These are phyloP conservation scores for Tupiocoris notatus DNA, from an alignment of 2,888 invertebrate species.

Conservation along the genomic window DNA sequence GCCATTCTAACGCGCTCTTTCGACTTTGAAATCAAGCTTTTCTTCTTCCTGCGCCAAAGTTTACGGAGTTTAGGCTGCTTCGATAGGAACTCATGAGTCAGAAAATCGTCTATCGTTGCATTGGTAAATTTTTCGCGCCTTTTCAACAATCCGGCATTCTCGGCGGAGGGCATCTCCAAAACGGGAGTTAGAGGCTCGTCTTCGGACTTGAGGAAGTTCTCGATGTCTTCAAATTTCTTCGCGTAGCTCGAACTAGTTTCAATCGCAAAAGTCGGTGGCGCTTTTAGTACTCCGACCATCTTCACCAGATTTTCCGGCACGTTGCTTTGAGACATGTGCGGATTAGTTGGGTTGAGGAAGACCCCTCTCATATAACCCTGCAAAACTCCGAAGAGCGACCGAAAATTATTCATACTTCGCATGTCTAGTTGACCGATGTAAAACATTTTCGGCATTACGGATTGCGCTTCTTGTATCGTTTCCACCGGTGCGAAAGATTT, in stretches of 20 bases:
- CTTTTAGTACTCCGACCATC: neutral
- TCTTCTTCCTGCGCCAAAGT: slow-evolving; percentile 16
- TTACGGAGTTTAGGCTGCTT: slow-evolving; percentile 9
- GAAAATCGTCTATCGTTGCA: slow-evolving; percentile 20
- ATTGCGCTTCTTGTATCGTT: slow-evolving; percentile 6
- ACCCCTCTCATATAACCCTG: neutral
- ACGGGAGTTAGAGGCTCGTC: slow-evolving; percentile 2
- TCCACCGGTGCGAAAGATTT: neutral
- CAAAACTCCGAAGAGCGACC: neutral
- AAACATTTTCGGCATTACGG: slow-evolving; percentile 28
- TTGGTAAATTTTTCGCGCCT: slow-evolving; percentile 15
- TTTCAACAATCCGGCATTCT: neutral
- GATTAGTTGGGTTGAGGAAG: slow-evolving; percentile 16
- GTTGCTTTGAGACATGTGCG: neutral
- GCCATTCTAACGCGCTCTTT: slow-evolving; percentile 1
- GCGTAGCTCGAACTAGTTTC: slow-evolving; percentile 18
- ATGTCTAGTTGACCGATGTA: slow-evolving; percentile 16
- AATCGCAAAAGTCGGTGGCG: neutral
- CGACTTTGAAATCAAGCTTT: slow-evolving; percentile 14
- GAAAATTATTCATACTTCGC: neutral
- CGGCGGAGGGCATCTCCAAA: neutral
- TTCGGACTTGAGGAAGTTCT: slow-evolving; percentile 5
- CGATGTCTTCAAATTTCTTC: slow-evolving; percentile 22
- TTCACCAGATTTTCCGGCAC: slow-evolving; percentile 10
- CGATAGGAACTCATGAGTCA: neutral